Conservation (phyloP, 2,888 invertebrate species). For the Eilema depressum region DNA sequence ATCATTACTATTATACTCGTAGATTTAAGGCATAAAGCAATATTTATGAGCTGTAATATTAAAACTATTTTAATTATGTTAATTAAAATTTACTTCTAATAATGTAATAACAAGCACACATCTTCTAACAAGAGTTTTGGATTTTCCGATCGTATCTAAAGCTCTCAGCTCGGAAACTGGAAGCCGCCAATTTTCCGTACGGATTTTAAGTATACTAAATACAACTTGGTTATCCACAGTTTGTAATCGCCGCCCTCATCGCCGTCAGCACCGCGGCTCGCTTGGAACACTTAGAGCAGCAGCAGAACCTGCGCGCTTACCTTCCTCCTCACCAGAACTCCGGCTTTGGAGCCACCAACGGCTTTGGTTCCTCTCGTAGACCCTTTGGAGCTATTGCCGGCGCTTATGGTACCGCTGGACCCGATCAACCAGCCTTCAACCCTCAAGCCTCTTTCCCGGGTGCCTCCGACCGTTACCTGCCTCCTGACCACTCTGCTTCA, state of each 20-base stretch:
- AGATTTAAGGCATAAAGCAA: too few species aligned
- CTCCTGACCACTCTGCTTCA: conserved; percentile 64
- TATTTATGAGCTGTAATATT: not conserved
- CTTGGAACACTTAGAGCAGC: conserved; percentile 72
- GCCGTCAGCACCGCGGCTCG: conserved; percentile 74
- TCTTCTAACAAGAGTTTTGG: too few species aligned
- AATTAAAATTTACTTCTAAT: too few species aligned
- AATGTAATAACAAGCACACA: too few species aligned
- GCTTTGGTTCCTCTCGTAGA: conserved; percentile 26
- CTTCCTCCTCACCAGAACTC: conserved; percentile 70
- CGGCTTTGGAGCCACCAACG: conserved; percentile 12
- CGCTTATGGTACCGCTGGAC: conserved; percentile 33
- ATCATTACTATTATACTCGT: too few species aligned
- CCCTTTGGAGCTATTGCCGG: conserved; percentile 46
- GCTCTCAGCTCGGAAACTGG: too few species aligned
- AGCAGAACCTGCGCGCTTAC: conserved; percentile 60
- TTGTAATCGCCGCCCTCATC: conserved; percentile 72
- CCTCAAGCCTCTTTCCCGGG: conserved; percentile 54
- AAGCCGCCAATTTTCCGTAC: not conserved
- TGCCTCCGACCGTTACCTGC: conserved; percentile 78
- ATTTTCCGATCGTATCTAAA: too few species aligned
- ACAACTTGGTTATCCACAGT: conserved; percentile 54
- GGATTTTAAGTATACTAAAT: not conserved
- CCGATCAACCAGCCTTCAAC: conserved; percentile 26
- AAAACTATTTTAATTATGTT: too few species aligned